A percentile compares a stretch with the other conserved stretches of the same genome.
Conservation (phyloP, 2,888 invertebrate species). For the Perizoma affinitatum region DNA sequence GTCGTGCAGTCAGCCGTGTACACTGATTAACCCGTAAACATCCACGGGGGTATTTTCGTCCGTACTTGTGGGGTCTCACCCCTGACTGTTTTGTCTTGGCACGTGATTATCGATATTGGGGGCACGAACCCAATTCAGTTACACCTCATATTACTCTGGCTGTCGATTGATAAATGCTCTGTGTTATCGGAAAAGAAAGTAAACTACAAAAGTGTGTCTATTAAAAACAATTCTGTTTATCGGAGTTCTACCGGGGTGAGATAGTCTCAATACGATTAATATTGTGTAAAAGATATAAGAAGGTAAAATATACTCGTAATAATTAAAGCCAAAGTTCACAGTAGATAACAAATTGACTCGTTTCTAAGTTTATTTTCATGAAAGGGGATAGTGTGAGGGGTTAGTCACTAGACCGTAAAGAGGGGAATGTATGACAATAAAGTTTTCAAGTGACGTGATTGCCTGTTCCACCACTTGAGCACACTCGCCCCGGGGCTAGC, state of each 20-base stretch:
- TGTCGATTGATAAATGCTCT: constrained; percentile 63
- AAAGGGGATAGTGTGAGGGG: constrained; percentile 49
- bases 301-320: too few species aligned
- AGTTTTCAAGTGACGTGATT: constrained; percentile 50
- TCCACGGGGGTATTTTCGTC: constrained; percentile 64
- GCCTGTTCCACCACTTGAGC: constrained; percentile 36
- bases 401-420: constrained; percentile 51
- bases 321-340: constrained; percentile 23
- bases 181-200: constrained; percentile 33
- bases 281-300: too few species aligned
- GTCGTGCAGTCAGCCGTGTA: constrained; percentile 52
- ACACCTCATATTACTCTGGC: constrained; percentile 63
- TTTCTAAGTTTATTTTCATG: constrained; percentile 45
- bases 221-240: constrained; percentile 9
- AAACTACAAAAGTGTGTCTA: constrained; percentile 31
- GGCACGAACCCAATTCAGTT: constrained; percentile 73
- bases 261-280: too few species aligned
- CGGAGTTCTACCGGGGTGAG: constrained; percentile 3
- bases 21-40: constrained; percentile 73
- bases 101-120: constrained; percentile 73
- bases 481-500: constrained; percentile 19
- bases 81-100: constrained; percentile 59
- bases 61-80: constrained; percentile 63
- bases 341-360: constrained; percentile 27
- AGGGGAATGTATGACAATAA: constrained; percentile 51